Percentiles rank a stretch among this genome's conserved stretches.
Conservation (phyloP, 2,113 vertebrate species). For the Alethe castanea region DNA sequence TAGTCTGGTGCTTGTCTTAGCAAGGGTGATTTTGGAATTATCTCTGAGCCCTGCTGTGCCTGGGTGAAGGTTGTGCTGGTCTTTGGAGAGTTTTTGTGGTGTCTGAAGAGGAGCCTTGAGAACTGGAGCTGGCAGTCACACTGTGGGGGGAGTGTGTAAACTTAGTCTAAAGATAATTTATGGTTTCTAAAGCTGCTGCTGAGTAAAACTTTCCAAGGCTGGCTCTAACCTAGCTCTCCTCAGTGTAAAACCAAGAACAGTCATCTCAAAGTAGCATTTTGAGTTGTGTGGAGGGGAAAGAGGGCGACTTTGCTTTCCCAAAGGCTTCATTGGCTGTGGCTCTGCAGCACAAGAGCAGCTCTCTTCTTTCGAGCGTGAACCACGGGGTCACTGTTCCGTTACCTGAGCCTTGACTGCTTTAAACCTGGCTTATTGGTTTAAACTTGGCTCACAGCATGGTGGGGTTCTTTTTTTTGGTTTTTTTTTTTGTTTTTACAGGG, state of each 20-base stretch:
- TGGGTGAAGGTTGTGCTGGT: background rate
- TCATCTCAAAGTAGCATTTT: constrained; percentile 29
- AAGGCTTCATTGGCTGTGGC: background rate
- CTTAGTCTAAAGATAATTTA: constrained; percentile 47
- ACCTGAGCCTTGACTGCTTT: background rate
- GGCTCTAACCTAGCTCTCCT: constrained; percentile 26
- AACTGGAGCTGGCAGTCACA: background rate
- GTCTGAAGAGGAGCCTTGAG: background rate
- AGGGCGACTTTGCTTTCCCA: background rate
- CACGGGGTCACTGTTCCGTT: rapidly evolving
- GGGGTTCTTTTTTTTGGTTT: background rate
- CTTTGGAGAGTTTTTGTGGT: background rate
- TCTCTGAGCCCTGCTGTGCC: rapidly evolving
- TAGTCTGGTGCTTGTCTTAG: background rate
- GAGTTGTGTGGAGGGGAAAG: background rate
- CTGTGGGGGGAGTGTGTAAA: background rate
- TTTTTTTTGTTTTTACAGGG: background rate
- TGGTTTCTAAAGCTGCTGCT: constrained; percentile 62
- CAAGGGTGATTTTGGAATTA: background rate
- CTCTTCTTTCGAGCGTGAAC: rapidly evolving
- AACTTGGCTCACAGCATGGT: rapidly evolving
- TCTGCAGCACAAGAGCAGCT: background rate
- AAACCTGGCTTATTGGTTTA: background rate
- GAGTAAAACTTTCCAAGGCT: constrained; percentile 64
- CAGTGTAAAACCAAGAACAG: constrained; percentile 2